A percentile compares a stretch with the other conserved stretches of the same genome.
Evolutionary conservation across 1,140 invertebrate genomes (phyloP).

Genomic region (Goniozus legneri): DNA sequence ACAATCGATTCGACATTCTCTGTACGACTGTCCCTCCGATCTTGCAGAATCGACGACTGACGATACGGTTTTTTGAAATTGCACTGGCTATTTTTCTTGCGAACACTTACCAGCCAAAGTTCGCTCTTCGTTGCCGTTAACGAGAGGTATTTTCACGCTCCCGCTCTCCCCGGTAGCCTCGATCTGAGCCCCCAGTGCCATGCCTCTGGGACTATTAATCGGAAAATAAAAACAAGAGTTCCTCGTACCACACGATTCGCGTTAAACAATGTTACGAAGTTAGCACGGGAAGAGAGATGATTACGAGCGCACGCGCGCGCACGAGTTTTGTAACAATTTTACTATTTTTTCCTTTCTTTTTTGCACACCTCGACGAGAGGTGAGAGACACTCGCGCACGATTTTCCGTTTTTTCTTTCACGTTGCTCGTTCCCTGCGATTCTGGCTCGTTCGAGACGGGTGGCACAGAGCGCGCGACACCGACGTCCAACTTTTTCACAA

Average conservation of each 20-base stretch:
- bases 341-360: neutral
- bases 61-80: neutral
- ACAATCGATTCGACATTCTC: neutral
- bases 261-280: conserved; percentile 5
- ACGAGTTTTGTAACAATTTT: neutral
- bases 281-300: neutral
- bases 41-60: neutral
- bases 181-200: conserved; percentile 50
- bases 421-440: neutral
- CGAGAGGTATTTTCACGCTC: conserved; percentile 38
- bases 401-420: conserved; percentile 14
- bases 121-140: conserved; percentile 33
- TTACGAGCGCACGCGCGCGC: conserved; percentile 2
- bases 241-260: neutral
- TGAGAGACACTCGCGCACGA: conserved; percentile 15
- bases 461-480: no score
- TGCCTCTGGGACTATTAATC: conserved; percentile 22
- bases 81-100: neutral
- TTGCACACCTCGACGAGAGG: neutral
- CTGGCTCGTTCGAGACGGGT: no score
- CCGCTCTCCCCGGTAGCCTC: conserved; percentile 42
- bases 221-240: no score
- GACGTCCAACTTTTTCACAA: conserved; percentile 20
- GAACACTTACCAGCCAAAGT: conserved; percentile 27
- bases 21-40: neutral